Percentiles rank a stretch among this genome's conserved stretches.
These are phyloP conservation scores for Terrapene triunguis DNA, from an alignment of 2,113 vertebrate species.

Conservation along the genomic window DNA sequence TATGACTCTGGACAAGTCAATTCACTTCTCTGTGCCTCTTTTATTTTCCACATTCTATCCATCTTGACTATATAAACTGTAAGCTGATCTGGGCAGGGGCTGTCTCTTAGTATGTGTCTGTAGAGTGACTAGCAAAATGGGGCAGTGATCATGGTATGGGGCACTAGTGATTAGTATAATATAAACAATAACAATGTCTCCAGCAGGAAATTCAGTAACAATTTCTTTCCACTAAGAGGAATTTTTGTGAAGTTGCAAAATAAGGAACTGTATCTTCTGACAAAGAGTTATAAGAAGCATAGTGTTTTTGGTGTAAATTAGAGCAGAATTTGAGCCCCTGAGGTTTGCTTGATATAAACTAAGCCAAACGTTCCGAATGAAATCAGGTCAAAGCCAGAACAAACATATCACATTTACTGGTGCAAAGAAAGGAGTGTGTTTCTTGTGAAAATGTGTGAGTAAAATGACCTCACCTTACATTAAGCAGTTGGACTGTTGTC, in stretches of 20 bases:
- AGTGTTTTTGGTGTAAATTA: background rate
- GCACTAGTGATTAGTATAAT: background rate
- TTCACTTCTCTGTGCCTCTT: background rate
- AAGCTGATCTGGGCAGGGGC: background rate
- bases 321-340: background rate
- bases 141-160: accelerated
- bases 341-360: background rate
- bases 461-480: no score
- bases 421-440: background rate
- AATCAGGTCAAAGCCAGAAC: background rate
- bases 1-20: no score
- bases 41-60: background rate
- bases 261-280: background rate
- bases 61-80: background rate
- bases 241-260: background rate
- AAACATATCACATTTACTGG: background rate
- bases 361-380: background rate
- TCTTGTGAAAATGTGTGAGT: no score
- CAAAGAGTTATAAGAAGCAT: background rate
- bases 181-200: background rate
- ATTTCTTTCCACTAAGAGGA: background rate
- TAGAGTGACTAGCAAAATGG: background rate
- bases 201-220: background rate
- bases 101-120: background rate
- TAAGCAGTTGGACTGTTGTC: no score